Base-by-base conservation (phyloP, 1,140 invertebrate species). In the Drosophila saltans region DNA sequence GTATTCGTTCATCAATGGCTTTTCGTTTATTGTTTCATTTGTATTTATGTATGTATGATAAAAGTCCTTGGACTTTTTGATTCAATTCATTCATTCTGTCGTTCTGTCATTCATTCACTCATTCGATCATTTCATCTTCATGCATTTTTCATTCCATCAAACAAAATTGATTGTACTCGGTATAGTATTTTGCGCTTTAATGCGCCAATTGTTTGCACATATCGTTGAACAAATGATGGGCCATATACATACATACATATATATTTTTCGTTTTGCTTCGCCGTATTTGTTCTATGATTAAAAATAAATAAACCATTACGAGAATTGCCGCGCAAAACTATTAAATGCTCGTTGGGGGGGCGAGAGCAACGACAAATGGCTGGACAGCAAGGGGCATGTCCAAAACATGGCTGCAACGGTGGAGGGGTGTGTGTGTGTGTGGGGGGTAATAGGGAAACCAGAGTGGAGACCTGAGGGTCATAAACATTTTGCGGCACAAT, bases 231-330 rank as follows among this genome's bases (percentile, higher is more conserved):
- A 86, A 86, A 86, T 86, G 83, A 88, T 75, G 80, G 67, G 79
- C 82, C 16, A 16, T 16, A 16, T 16, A 16, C 16, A 16, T 16
- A 16, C 16, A 16, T 16, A 16, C 16, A 16, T 16, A 16, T 69
- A 88, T 86, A 79, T 79, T 86, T 85, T 85, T 55, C 70, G 28
- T 39, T 24, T 59, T 52, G 28, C 28, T 41, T 65, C 11, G 45
- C 2, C 48, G 43, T 82, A 86, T 86, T 86, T 86, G 82, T 86
- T 86, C 79, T 88, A 82, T 86, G 82, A 86, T 86, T 86, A 86
- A 86, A 86, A 88, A 88, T 85, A 86, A 85, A 85, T 88, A 86
- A 86, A 86, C 69, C 82, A 86, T 86, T 82, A 86, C 79, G 69
- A 72, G 69, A 56, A 72, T 80, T 72, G 72, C 75, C 76, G 79